Conservation (phyloP, 2,113 vertebrate genomes). For the Silurus meridionalis region DNA sequence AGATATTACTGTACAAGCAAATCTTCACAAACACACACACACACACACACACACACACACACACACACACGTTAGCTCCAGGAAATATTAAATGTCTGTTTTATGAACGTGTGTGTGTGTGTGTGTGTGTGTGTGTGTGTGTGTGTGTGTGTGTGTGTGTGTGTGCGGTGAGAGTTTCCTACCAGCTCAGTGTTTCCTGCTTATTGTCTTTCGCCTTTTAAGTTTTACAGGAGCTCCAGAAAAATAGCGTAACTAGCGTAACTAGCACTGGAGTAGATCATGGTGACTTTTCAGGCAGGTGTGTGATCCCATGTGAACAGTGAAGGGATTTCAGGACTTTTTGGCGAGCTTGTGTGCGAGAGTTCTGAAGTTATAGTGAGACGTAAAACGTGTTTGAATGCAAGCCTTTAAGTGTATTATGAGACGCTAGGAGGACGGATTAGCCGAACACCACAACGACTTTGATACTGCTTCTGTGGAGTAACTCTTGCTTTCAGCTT, state of each 20-base stretch:
- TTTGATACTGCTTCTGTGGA: no score
- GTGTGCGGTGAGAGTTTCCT: not conserved
- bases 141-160: conserved; percentile 5
- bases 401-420: no score
- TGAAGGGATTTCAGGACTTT: no score
- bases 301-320: no score
- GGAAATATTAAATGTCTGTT: conserved; percentile 10
- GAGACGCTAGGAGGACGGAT: no score
- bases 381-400: no score
- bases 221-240: not conserved
- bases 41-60: not conserved
- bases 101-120: not conserved
- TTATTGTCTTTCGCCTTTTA: not conserved
- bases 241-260: not conserved
- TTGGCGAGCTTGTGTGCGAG: no score
- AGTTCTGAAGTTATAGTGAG: no score
- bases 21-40: not conserved
- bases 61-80: conserved; percentile 4
- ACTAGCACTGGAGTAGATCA: not conserved
- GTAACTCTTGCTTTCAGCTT: no score
- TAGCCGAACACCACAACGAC: no score
- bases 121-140: not conserved
- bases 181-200: not conserved
- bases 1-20: not conserved
- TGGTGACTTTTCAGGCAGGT: not conserved